Conservation (phyloP, 1,140 invertebrate genomes). For the Meloidogyne exigua region DNA sequence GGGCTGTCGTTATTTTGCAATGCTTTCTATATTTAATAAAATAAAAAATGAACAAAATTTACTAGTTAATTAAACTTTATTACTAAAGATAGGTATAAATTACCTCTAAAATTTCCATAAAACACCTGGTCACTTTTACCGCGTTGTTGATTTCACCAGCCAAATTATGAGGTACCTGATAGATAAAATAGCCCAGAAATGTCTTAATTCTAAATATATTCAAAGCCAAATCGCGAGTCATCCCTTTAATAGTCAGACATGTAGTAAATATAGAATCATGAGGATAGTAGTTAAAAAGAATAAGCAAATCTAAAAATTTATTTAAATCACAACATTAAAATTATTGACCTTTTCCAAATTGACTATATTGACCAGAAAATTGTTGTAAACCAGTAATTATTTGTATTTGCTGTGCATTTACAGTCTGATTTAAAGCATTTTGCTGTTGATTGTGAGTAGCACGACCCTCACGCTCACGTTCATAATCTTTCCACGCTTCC, state of each 20-base stretch:
- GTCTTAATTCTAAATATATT: slow-evolving; percentile 17
- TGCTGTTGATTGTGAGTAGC: no score
- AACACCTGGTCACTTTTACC: slow-evolving; percentile 13
- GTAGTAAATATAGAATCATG: not conserved
- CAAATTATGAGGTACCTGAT: not conserved
- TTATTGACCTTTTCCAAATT: not conserved
- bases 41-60: not conserved
- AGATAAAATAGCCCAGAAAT: slow-evolving; percentile 19
- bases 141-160: slow-evolving; percentile 23
- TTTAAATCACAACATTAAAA: not conserved
- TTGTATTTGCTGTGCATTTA: slow-evolving; percentile 1
- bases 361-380: not conserved
- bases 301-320: slow-evolving; percentile 7
- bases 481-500: slow-evolving; percentile 56
- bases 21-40: not conserved
- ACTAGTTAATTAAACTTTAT: no score
- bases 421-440: not conserved
- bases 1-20: not conserved
- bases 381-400: slow-evolving; percentile 9
- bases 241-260: slow-evolving; percentile 25
- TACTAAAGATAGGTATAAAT: not conserved
- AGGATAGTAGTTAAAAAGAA: not conserved
- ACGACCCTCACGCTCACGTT: slow-evolving; percentile 24
- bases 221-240: slow-evolving; percentile 2
- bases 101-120: slow-evolving; percentile 9